Conservation (phyloP, 2,888 invertebrate genomes). For the Eupithecia insigniata region DNA sequence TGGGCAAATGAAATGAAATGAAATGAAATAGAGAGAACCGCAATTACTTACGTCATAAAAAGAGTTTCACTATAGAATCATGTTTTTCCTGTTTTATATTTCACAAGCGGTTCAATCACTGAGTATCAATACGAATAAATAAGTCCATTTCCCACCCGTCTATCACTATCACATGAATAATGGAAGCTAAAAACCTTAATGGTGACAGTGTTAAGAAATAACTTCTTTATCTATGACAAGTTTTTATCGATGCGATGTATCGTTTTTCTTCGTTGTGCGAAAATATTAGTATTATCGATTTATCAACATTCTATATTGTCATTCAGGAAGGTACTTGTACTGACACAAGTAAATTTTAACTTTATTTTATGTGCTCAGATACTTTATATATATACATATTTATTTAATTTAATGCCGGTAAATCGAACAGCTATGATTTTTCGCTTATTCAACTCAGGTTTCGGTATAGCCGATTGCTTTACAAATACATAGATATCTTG, state of each 20-base stretch:
- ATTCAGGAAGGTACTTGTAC: no score
- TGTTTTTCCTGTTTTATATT: not conserved
- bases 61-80: not conserved
- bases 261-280: conserved; percentile 5
- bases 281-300: not conserved
- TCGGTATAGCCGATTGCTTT: not conserved
- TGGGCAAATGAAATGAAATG: no score
- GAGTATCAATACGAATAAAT: conserved; percentile 16
- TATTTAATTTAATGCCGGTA: no score
- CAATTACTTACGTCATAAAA: not conserved
- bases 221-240: conserved; percentile 13
- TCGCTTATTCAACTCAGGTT: not conserved
- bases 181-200: conserved; percentile 26
- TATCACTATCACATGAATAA: conserved; percentile 31
- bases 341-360: not conserved
- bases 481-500: not conserved
- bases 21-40: not conserved
- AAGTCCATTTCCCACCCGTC: conserved; percentile 18
- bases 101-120: not conserved
- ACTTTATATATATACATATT: no score
- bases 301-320: not conserved
- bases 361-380: not conserved
- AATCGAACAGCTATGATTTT: not conserved
- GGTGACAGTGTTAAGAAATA: conserved; percentile 28
- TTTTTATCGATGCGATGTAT: conserved; percentile 17